A percentile compares a stretch with the other conserved stretches of the same genome.
These are phyloP conservation scores for Perca schrenkii DNA, from an alignment of 2,113 vertebrate species.

Conservation along the genomic window DNA sequence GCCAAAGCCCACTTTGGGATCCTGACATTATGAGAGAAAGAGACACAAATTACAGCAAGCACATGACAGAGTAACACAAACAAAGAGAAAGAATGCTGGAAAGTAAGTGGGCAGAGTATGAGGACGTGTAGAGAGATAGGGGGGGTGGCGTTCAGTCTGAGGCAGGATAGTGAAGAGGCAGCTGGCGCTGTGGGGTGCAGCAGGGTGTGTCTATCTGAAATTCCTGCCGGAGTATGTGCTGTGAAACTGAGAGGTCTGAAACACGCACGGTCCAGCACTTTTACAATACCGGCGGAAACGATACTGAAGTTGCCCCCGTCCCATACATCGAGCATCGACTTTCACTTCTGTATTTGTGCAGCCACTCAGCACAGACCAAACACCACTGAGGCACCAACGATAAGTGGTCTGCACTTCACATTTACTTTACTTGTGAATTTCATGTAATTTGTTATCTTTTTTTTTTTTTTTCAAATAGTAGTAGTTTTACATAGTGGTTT, in stretches of 20 bases:
- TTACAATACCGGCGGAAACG: slow-evolving; percentile 17
- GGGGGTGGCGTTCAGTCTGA: slow-evolving; percentile 34
- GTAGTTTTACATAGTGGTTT: background rate
- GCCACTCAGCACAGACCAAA: slow-evolving; percentile 1
- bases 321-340: background rate
- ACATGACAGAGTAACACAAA: background rate
- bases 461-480: too few relatives aligned
- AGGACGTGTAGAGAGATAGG: slow-evolving; percentile 27
- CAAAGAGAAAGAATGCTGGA: slow-evolving; percentile 21
- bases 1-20: slow-evolving; percentile 92
- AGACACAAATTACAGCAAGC: background rate
- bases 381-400: background rate
- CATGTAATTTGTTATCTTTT: background rate
- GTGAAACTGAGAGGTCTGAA: slow-evolving; percentile 53
- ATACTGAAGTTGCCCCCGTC: slow-evolving; percentile 1
- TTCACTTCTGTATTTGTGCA: background rate
- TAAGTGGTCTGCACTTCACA: background rate
- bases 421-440: background rate
- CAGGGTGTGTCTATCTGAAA: slow-evolving; percentile 68
- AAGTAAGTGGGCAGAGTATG: slow-evolving; percentile 3
- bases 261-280: background rate
- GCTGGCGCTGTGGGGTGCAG: slow-evolving; percentile 55
- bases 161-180: slow-evolving; percentile 48
- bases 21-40: slow-evolving; percentile 78
- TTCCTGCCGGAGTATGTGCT: slow-evolving; percentile 53